Conservation (phyloP, 2,888 invertebrate species). For the Trichacis sp. region DNA sequence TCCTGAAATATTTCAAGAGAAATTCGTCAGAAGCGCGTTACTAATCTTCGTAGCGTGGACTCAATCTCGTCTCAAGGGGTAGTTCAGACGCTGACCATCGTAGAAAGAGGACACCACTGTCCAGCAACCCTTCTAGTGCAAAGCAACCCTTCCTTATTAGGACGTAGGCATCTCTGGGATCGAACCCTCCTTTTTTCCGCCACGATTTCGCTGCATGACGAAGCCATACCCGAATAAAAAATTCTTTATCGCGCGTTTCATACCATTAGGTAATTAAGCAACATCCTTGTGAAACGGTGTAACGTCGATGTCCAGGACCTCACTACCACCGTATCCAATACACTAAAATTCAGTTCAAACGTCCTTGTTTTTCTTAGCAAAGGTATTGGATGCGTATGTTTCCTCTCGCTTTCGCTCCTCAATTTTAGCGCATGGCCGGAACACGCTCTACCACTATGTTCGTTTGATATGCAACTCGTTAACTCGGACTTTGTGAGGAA, state of each 20-base stretch:
- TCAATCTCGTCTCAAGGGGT: conserved; percentile 30
- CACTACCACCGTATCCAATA: conserved; percentile 53
- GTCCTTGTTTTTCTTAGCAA: conserved; percentile 44
- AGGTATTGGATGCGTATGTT: conserved; percentile 34
- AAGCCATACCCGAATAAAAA: background rate
- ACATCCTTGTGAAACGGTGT: conserved; percentile 66
- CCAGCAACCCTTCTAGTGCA: conserved; percentile 63
- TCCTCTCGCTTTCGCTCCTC: conserved; percentile 50
- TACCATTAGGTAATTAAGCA: conserved; percentile 32
- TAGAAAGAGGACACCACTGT: conserved; percentile 69
- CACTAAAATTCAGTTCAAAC: conserved; percentile 33
- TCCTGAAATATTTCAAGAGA: no score
- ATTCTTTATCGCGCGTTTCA: background rate
- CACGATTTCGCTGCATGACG: background rate
- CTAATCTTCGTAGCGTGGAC: background rate
- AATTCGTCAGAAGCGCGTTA: background rate
- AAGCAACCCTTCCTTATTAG: conserved; percentile 60
- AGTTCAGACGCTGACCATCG: conserved; percentile 63
- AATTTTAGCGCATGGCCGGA: conserved; percentile 59
- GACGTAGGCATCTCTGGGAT: conserved; percentile 44
- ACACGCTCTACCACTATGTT: conserved; percentile 44
- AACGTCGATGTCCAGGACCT: conserved; percentile 50
- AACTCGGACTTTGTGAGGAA: conserved; percentile 47
- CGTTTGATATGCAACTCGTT: conserved; percentile 46
- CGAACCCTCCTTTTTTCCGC: conserved; percentile 23